Evolutionary conservation across 2,888 invertebrate genomes (phyloP).

Genomic region (Microctonus hyperodae): DNA sequence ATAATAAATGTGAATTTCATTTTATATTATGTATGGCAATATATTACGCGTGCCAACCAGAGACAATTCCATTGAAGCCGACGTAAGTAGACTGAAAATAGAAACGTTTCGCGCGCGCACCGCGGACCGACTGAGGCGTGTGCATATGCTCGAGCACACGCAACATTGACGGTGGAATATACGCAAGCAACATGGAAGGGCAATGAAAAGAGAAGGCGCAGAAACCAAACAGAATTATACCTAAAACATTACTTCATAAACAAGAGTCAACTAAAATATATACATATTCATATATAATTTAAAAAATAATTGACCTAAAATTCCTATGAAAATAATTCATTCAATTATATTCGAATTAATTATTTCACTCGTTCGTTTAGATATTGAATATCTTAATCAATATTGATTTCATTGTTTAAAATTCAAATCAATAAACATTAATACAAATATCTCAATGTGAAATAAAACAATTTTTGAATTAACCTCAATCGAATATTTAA

Average conservation of each 20-base stretch:
- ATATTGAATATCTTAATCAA: too few relatives aligned
- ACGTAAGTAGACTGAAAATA: neutral
- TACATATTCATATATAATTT: too few relatives aligned
- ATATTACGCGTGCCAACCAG: neutral
- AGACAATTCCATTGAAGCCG: neutral
- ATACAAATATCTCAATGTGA: too few relatives aligned
- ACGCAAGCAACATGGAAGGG: neutral
- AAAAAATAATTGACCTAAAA: too few relatives aligned
- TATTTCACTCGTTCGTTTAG: too few relatives aligned
- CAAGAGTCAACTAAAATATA: neutral
- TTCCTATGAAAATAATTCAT: too few relatives aligned
- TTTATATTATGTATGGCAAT: neutral
- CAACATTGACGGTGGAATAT: slow-evolving; percentile 11
- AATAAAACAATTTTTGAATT: too few relatives aligned
- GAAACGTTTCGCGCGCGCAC: slow-evolving; percentile 21
- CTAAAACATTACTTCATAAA: neutral
- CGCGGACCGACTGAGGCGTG: slow-evolving; percentile 21
- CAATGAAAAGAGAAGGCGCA: neutral
- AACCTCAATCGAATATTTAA: too few relatives aligned
- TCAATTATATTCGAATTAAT: too few relatives aligned
- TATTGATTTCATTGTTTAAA: too few relatives aligned
- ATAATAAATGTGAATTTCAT: neutral
- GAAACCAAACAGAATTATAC: neutral
- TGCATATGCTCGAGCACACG: neutral
- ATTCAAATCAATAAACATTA: too few relatives aligned